Evolutionary conservation across 2,113 vertebrate genomes (phyloP).

Genomic region (Dolichallabes microphthalmus): DNA sequence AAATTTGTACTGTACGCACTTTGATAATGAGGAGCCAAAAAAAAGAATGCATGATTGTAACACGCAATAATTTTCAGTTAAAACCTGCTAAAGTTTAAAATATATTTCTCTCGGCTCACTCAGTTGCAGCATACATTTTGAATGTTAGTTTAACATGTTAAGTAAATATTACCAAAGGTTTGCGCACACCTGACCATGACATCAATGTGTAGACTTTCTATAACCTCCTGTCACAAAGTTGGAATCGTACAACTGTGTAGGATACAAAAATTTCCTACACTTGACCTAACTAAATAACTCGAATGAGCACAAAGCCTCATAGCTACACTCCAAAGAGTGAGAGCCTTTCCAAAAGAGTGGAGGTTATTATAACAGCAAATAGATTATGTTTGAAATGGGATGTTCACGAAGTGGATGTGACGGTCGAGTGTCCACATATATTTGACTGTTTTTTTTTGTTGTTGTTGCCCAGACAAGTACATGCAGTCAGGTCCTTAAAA

Average conservation of each 20-base stretch:
- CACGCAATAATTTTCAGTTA: not conserved
- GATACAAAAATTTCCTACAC: not conserved
- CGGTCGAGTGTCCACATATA: not conserved
- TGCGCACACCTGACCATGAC: not conserved
- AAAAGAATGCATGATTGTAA: not conserved
- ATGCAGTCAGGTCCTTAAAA: not conserved
- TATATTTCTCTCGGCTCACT: not conserved
- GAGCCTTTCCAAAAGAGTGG: not conserved
- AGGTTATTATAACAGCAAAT: not conserved
- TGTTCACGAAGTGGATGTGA: not conserved
- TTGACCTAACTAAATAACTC: not conserved
- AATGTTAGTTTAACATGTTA: not conserved
- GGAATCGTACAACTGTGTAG: not conserved
- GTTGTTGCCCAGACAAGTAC: not conserved
- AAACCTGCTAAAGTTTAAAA: not conserved
- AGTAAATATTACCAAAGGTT: not conserved
- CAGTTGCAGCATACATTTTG: not conserved
- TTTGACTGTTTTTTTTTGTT: not conserved
- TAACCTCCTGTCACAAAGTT: not conserved
- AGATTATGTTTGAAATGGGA: not conserved
- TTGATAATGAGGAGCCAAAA: not conserved
- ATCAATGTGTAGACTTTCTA: not conserved
- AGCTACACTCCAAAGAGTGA: not conserved
- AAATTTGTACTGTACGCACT: not conserved
- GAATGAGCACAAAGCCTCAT: no score